Evolutionary conservation across 2,888 invertebrate genomes (phyloP).

Genomic region (Synergus gifuensis): DNA sequence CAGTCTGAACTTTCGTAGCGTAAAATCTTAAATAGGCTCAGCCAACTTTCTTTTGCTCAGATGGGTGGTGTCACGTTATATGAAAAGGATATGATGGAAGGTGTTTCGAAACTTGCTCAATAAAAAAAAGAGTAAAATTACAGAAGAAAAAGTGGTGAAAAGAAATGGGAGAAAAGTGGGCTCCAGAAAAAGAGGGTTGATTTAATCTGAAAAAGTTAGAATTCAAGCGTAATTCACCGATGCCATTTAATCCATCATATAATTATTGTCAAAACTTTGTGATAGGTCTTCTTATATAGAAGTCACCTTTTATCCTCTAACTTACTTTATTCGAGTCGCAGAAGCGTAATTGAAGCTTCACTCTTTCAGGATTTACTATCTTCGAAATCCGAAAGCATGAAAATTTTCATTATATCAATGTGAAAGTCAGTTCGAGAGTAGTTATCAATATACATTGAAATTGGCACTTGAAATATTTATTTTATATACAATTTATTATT

Average conservation of each 20-base stretch:
- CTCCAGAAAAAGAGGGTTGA: neutral
- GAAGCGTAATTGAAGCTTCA: neutral
- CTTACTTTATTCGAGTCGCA: neutral
- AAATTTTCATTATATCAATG: too few relatives aligned
- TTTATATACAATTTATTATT: neutral
- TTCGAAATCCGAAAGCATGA: too few relatives aligned
- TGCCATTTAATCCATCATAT: neutral
- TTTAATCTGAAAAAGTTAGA: neutral
- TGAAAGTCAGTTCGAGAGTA: neutral
- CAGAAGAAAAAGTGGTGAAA: neutral
- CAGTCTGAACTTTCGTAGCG: neutral
- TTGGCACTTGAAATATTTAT: neutral
- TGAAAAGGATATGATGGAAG: constrained; percentile 5
- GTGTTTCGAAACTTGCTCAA: neutral
- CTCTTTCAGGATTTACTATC: neutral
- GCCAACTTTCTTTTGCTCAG: neutral
- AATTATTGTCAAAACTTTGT: neutral
- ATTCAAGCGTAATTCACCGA: neutral
- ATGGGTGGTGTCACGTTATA: neutral
- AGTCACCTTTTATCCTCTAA: neutral
- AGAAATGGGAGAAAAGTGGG: neutral
- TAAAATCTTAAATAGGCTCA: constrained; percentile 5
- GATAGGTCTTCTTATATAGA: neutral
- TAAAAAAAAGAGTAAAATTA: neutral
- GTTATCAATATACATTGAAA: neutral